Percentiles rank a stretch among this genome's conserved stretches.
Evolutionary conservation across 2,113 vertebrate species (phyloP).

Genomic region (Verasper variegatus): DNA sequence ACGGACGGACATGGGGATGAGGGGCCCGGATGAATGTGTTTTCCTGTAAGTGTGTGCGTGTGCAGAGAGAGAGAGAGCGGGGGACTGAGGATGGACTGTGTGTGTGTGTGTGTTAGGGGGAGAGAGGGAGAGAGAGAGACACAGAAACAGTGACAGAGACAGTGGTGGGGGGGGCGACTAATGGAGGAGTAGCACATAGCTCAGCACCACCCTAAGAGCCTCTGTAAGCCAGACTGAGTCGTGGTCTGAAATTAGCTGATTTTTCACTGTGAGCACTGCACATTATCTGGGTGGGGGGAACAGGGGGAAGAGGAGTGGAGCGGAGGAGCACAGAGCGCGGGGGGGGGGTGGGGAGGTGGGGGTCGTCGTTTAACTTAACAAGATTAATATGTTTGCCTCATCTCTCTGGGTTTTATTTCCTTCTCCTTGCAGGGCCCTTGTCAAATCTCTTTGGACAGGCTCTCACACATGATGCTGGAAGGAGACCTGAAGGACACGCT

Average conservation of each 20-base stretch:
- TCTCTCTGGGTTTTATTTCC: conserved; percentile 81
- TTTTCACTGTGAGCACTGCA: conserved; percentile 75
- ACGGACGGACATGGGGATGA: conserved; percentile 61
- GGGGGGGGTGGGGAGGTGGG: conserved; percentile 64
- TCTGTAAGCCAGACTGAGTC: conserved; percentile 75
- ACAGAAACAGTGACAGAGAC: conserved; percentile 63
- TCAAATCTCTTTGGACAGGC: conserved; percentile 81
- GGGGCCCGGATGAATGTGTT: conserved; percentile 69
- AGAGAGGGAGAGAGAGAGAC: conserved; percentile 35
- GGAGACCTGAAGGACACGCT: conserved; percentile 77
- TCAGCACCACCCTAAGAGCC: conserved; percentile 75
- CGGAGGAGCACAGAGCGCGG: conserved; percentile 44
- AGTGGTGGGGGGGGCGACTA: conserved; percentile 65
- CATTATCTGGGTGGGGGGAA: conserved; percentile 73
- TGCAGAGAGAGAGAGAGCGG: not conserved
- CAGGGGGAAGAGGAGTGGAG: conserved; percentile 54
- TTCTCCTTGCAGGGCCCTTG: conserved; percentile 80
- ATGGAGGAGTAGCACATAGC: conserved; percentile 73
- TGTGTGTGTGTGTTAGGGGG: conserved; percentile 33
- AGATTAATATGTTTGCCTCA: conserved; percentile 82
- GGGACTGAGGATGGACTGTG: not conserved
- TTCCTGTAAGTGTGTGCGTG: conserved; percentile 61
- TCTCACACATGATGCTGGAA: conserved; percentile 73
- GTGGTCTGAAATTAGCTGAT: conserved; percentile 79
- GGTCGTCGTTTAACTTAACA: conserved; percentile 81